A percentile compares a stretch with the other conserved stretches of the same genome.
phyloP scores from a whole-genome alignment of 2,113 vertebrate genomes.

The Zingel zingel region DNA sequence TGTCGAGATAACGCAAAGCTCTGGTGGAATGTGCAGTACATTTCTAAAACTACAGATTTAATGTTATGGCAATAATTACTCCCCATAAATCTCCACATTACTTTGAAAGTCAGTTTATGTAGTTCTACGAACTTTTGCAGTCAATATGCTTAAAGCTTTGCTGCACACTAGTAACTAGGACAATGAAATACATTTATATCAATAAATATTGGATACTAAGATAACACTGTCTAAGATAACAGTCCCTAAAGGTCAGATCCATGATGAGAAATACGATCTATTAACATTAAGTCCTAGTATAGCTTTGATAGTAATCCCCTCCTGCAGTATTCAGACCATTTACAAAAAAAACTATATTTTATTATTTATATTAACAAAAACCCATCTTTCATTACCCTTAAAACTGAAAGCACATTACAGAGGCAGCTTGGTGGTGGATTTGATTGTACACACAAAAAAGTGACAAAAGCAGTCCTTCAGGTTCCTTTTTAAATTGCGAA shows the following conservation, averaged over 20 bases:
- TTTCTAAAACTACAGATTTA: slow-evolving; percentile 60
- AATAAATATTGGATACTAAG: slow-evolving; percentile 51
- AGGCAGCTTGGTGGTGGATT: neutral
- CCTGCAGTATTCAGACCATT: neutral
- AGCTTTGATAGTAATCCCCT: slow-evolving; percentile 11
- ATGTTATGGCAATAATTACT: slow-evolving; percentile 47
- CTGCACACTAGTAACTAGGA: slow-evolving; percentile 18
- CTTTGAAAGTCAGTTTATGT: slow-evolving; percentile 44
- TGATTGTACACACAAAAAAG: neutral
- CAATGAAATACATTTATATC: slow-evolving; percentile 35
- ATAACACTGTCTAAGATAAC: slow-evolving; percentile 7
- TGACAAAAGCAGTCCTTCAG: neutral
- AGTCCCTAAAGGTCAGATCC: slow-evolving; percentile 52
- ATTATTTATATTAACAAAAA: slow-evolving; percentile 6
- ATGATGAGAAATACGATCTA: slow-evolving; percentile 34
- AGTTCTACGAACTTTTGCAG: slow-evolving; percentile 16
- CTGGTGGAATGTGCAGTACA: slow-evolving; percentile 33
- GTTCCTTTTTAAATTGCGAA: neutral
- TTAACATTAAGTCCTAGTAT: neutral
- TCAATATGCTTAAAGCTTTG: slow-evolving; percentile 32
- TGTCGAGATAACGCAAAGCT: slow-evolving; percentile 64
- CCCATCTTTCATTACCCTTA: neutral
- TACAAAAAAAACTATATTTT: neutral
- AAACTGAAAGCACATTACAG: neutral
- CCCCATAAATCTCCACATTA: slow-evolving; percentile 42